A percentile compares a stretch with the other conserved stretches of the same genome.
phyloP scores from a whole-genome alignment of 2,113 vertebrate genomes.

The Columbina picui region DNA sequence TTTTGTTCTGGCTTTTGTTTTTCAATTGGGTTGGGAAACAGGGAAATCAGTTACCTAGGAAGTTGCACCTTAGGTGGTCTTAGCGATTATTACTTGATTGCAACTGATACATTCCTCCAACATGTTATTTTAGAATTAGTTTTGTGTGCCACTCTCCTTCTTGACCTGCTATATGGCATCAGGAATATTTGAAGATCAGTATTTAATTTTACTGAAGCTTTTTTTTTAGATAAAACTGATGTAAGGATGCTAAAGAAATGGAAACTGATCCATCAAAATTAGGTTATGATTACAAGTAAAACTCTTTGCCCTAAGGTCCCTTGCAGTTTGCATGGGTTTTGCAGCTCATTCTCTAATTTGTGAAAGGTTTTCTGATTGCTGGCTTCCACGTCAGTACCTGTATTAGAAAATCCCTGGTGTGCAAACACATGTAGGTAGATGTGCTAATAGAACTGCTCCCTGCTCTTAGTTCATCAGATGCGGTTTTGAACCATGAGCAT shows the following conservation, averaged over 20 bases:
- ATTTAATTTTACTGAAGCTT: background rate
- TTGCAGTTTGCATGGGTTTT: background rate
- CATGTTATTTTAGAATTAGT: background rate
- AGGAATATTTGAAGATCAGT: background rate
- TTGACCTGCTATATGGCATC: background rate
- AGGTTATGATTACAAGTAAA: background rate
- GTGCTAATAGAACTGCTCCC: background rate
- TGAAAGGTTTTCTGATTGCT: background rate
- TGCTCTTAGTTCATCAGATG: background rate
- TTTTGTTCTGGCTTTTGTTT: background rate
- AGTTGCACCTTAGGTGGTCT: background rate
- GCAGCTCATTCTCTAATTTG: background rate
- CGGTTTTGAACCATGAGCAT: fast-evolving
- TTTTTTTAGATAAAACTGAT: background rate
- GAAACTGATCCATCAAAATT: background rate
- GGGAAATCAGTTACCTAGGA: background rate
- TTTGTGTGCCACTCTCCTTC: background rate
- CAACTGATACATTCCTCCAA: background rate
- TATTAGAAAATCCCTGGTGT: background rate
- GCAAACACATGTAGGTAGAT: background rate
- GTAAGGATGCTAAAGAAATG: background rate
- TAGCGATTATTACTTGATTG: background rate
- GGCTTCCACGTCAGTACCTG: background rate
- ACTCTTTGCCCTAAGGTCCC: background rate
- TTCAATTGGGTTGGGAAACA: background rate